Percentiles rank a stretch among this genome's conserved stretches.
Conservation (phyloP, 2,113 vertebrate genomes). For the Micromys minutus region DNA sequence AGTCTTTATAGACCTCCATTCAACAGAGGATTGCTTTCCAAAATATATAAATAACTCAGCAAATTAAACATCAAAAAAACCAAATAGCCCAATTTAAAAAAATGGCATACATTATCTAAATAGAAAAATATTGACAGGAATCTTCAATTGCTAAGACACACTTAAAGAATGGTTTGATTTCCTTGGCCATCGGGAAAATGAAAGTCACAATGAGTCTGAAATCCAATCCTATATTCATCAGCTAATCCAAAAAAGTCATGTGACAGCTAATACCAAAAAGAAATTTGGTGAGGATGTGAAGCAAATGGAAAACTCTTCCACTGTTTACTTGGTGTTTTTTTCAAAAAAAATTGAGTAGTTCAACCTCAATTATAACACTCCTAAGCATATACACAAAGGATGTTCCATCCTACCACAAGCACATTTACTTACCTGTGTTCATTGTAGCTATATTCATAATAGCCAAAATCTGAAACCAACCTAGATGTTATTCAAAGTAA, state of each 20-base stretch:
- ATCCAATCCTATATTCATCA: not conserved
- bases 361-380: not conserved
- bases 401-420: not conserved
- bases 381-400: not conserved
- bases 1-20: too few relatives aligned
- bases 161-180: not conserved
- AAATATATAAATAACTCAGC: not conserved
- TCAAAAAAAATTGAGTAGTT: not conserved
- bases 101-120: not conserved
- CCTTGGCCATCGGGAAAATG: not conserved
- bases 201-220: not conserved
- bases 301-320: not conserved
- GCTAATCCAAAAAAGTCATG: not conserved
- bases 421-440: not conserved
- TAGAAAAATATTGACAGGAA: not conserved
- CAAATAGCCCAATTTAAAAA: not conserved
- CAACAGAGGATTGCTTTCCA: too few relatives aligned
- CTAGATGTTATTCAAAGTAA: not conserved
- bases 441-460: not conserved
- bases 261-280: not conserved
- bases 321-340: not conserved
- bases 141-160: not conserved
- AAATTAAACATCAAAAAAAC: not conserved
- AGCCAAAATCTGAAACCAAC: not conserved
- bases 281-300: not conserved